Evolutionary conservation across 2,113 vertebrate species (phyloP), one percentile per base, ranked within the genome.

Genomic region (Hemibagrus wyckioides): DNA sequence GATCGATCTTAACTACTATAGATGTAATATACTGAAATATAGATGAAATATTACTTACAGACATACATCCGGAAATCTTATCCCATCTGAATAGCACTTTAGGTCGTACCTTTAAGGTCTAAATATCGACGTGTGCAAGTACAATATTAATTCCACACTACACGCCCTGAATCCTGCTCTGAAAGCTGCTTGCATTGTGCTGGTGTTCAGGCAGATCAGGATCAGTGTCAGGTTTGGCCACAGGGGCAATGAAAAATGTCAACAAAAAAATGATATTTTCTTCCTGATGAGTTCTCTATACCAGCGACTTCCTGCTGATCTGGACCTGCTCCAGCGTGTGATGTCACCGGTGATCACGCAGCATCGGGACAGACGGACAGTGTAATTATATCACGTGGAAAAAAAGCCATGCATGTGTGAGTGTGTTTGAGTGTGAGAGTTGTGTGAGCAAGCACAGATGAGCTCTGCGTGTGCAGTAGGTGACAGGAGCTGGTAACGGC

Each of bases 221-320:
- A 50, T n/a, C 17, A 52, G 15, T 73, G 73, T 86, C 84, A 89
- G 89, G 91, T 90, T 88, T 85, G 91, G 67, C 48, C 54, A 89
- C 85, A 82, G 87, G 90, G 90, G 90, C 87, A 89, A 92, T 94
- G 93, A 21, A 17, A 36, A 36, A 11, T 14, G 65, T 63, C 59
- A 63, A 63, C 25, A 77, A 77, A 54, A n/a, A 80, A 54, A 80
- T 30, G 13, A 5, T n/a, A 17, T 80, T 80, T 56, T 33, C 92
- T 94, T 93, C 92, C 92, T 92, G 92, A 94, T 93, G 92, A 91
- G 91, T 92, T 93, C 89, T 71, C 67, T 28, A n/a, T n/a, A 23
- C 15, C 91, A 88, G 90, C 84, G 88, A 89, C 91, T 90, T 89
- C 88, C 92, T 92, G 92, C 92, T 94, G 93, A 94, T 94, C 93